Evolutionary conservation across 2,888 invertebrate genomes (phyloP), one percentile per base, ranked within the genome.

Genomic region (Morpho helenor): DNA sequence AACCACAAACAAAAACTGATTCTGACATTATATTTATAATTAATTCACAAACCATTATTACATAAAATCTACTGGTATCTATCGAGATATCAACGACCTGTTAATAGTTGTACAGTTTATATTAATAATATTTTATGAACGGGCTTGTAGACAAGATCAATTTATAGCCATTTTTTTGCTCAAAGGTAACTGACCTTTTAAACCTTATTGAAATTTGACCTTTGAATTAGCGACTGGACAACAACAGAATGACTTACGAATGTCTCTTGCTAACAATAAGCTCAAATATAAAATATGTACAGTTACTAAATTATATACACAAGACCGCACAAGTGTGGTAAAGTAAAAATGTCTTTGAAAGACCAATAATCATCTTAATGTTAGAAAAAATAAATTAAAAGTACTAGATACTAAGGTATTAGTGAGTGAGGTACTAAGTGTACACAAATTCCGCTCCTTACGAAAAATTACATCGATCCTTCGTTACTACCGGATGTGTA

Each of bases 161-260:
- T 52, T 56, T 51, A 53, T 52, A 55, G 54, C 49, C 47, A 50
- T 46, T 59, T 60, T 61, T 61, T 59, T 59, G 52, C 49, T 53
- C 22, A 49, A 53, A 62, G 61, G 62, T 61, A 59, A 66, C 48
- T 64, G 59, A 59, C 62, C 63, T 49, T 55, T 53, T 59, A 50
- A 53, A 56, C 56, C 46, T 52, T 49, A 49, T 53, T 58, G 44
- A 52, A 52, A 43, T 61, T 52, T 61, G 45, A 58, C 56, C 55
- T 50, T 49, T 50, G 57, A 47, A 52, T 46, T 10, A 59, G 54
- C 62, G 16, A 46, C 16, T 42, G 41, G 43, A 8, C 22, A 48
- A 55, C 42, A 55, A 43, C 40, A 10, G 6, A 41, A 9, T 52
- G 23, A 46, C 22, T 44, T 39, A 9, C 16, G 22, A 16, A 47